A percentile compares a stretch with the other conserved stretches of the same genome.
phyloP scores from a whole-genome alignment of 2,113 vertebrate species.

The Ia io region DNA sequence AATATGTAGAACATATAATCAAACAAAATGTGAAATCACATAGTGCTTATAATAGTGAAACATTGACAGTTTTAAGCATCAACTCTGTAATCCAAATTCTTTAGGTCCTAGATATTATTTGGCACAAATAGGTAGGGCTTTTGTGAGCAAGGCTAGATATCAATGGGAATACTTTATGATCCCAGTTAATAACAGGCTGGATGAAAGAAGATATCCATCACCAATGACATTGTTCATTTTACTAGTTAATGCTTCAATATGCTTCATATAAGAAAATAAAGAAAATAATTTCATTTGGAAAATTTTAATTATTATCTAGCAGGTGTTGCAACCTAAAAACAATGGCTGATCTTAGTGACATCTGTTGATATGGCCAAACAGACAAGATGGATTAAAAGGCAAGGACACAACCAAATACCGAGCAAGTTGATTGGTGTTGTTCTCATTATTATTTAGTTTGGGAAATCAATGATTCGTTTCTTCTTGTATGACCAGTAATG shows the following conservation, averaged over 20 bases:
- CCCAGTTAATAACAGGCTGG: background rate
- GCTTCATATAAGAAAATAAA: background rate
- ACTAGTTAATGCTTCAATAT: background rate
- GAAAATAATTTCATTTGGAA: background rate
- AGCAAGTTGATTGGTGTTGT: background rate
- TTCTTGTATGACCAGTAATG: background rate
- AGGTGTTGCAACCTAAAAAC: background rate
- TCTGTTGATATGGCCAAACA: background rate
- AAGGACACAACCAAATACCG: background rate
- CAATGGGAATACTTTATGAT: background rate
- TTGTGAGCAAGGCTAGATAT: background rate
- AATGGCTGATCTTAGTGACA: background rate
- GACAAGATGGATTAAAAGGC: background rate
- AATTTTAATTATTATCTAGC: background rate
- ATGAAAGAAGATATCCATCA: background rate
- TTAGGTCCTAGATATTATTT: background rate
- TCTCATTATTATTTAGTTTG: background rate
- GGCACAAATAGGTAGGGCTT: background rate
- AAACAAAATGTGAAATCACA: background rate
- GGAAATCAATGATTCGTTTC: background rate
- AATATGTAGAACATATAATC: background rate
- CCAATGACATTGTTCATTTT: background rate
- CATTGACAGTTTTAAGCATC: background rate
- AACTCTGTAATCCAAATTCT: background rate
- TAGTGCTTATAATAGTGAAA: background rate